phyloP scores from a whole-genome alignment of 2,888 invertebrate species.

The Notodonta ziczac region DNA sequence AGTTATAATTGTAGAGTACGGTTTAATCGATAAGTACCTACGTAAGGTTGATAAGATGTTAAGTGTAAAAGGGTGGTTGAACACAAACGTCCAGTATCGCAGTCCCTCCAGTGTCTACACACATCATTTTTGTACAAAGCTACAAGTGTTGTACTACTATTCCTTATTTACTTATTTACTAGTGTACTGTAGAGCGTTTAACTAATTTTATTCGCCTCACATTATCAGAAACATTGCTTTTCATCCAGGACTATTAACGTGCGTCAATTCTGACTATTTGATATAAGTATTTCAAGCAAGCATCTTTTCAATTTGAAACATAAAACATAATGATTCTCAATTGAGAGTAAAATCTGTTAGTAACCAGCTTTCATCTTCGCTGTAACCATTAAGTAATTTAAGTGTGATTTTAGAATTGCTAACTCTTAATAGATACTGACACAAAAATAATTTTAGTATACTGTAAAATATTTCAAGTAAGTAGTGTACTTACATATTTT shows the following conservation, averaged over 20 bases:
- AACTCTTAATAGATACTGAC: neutral
- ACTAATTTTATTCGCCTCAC: slow-evolving; percentile 37
- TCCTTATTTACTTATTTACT: slow-evolving; percentile 59
- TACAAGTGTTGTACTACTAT: slow-evolving; percentile 66
- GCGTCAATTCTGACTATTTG: too few relatives aligned
- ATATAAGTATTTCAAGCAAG: too few relatives aligned
- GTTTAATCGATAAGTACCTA: slow-evolving; percentile 8
- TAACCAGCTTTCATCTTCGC: slow-evolving; percentile 19
- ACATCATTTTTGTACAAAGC: slow-evolving; percentile 79
- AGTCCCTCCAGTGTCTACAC: slow-evolving; percentile 83
- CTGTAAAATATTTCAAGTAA: neutral
- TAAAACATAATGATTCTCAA: neutral
- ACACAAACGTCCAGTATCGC: slow-evolving; percentile 83
- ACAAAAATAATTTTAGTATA: neutral
- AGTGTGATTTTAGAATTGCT: neutral
- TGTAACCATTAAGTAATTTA: neutral
- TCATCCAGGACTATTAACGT: neutral
- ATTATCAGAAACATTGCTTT: slow-evolving; percentile 17
- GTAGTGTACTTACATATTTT: neutral
- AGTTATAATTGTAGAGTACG: slow-evolving; percentile 32
- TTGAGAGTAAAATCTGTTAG: slow-evolving; percentile 36
- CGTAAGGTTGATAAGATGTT: slow-evolving; percentile 46
- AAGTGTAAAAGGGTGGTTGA: slow-evolving; percentile 66
- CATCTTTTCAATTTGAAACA: neutral
- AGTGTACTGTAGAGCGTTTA: slow-evolving; percentile 46